Conservation (phyloP, 1,140 invertebrate species). For the Trichonephila inaurata region DNA sequence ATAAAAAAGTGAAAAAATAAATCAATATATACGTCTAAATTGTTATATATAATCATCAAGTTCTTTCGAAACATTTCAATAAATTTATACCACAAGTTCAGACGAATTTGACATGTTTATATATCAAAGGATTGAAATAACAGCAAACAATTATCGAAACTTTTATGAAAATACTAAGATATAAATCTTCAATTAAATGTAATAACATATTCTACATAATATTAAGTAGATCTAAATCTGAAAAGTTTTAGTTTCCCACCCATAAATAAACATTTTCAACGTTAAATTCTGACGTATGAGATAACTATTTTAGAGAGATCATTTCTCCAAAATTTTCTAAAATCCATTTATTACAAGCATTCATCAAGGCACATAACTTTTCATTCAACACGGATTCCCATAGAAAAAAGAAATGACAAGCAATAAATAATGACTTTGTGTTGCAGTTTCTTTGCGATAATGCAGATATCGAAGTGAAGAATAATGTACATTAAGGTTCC, state of each 20-base stretch:
- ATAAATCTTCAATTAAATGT: too few species aligned
- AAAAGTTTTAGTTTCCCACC: not conserved
- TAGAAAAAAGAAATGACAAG: not conserved
- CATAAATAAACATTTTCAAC: too few species aligned
- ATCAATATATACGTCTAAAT: too few species aligned
- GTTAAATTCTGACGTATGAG: too few species aligned
- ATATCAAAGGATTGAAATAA: too few species aligned
- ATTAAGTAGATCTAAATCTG: not conserved
- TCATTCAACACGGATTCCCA: not conserved
- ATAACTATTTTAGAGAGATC: not conserved
- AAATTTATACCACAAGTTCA: too few species aligned
- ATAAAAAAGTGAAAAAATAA: too few species aligned
- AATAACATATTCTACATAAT: not conserved
- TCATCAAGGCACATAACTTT: not conserved
- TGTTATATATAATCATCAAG: too few species aligned
- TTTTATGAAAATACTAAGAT: too few species aligned
- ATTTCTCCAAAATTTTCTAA: not conserved
- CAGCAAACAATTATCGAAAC: too few species aligned
- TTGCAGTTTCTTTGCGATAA: not conserved
- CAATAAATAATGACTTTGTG: not conserved
- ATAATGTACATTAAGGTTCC: not conserved
- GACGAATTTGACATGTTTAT: too few species aligned
- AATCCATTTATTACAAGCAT: not conserved
- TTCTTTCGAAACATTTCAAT: too few species aligned
- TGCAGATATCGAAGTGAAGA: not conserved